phyloP scores from a whole-genome alignment of 2,888 invertebrate species.

The Gisinianus flammeolus region DNA sequence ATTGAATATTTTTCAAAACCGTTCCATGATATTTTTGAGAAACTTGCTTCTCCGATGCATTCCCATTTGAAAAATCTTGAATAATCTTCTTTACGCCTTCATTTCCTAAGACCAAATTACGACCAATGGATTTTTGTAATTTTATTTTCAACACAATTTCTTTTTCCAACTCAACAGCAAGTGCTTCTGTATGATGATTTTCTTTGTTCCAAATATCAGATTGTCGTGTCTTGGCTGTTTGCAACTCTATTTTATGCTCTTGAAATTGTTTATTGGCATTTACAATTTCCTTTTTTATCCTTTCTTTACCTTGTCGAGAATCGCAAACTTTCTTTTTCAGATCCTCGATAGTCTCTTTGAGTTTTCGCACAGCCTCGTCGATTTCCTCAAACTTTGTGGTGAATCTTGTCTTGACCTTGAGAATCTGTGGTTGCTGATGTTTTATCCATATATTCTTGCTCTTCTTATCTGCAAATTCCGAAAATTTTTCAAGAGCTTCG shows the following conservation, averaged over 20 bases:
- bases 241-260: neutral
- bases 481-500: neutral
- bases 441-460: neutral
- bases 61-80: neutral
- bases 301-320: too few relatives aligned
- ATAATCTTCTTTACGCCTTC: neutral
- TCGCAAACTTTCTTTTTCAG: too few relatives aligned
- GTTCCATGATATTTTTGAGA: constrained; percentile 46
- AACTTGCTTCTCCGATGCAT: constrained; percentile 10
- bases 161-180: neutral
- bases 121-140: neutral
- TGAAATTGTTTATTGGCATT: neutral
- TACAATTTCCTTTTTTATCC: neutral
- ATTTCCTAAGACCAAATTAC: neutral
- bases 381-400: too few relatives aligned
- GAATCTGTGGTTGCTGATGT: too few relatives aligned
- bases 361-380: too few relatives aligned
- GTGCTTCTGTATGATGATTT: neutral
- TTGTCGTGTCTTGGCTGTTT: neutral
- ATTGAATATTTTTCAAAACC: constrained; percentile 45
- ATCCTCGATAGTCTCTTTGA: too few relatives aligned
- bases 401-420: too few relatives aligned
- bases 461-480: neutral
- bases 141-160: neutral
- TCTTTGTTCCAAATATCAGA: neutral